Evolutionary conservation across 2,113 vertebrate species (phyloP).

Genomic region (Falco punctatus): DNA sequence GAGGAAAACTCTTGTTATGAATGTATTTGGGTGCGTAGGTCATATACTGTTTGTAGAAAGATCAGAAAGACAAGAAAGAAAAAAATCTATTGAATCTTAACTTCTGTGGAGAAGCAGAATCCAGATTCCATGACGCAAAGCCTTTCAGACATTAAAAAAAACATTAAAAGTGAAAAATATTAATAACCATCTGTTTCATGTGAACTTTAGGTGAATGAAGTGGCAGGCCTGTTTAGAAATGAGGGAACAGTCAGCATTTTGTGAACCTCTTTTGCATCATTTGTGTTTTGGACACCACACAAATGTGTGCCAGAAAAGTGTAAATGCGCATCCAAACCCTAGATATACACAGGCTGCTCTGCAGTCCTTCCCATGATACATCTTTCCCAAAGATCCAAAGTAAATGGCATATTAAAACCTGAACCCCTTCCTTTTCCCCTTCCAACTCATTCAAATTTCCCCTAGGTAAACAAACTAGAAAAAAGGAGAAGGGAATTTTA

Average conservation of each 20-base stretch:
- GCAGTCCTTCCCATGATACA: not conserved
- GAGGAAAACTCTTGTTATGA: not conserved
- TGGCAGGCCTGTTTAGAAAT: not conserved
- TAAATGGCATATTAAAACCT: not conserved
- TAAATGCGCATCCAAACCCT: not conserved
- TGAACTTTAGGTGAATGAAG: not conserved
- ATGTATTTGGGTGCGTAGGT: not conserved
- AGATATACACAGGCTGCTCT: not conserved
- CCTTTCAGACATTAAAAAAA: not conserved
- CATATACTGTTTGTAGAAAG: not conserved
- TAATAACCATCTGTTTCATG: not conserved
- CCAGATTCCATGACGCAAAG: not conserved
- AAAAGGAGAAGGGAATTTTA: not conserved
- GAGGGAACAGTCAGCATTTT: not conserved
- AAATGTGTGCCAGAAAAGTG: not conserved
- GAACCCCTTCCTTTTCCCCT: not conserved
- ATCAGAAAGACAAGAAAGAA: not conserved
- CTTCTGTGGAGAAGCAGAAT: not conserved
- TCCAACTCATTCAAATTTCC: not conserved
- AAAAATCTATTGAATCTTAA: not conserved
- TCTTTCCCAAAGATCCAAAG: not conserved
- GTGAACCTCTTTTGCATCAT: not conserved
- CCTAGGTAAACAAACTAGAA: not conserved
- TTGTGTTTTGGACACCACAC: not conserved
- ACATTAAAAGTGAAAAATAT: not conserved